phyloP scores from a whole-genome alignment of 2,888 invertebrate species.

The Orchesella flavescens region DNA sequence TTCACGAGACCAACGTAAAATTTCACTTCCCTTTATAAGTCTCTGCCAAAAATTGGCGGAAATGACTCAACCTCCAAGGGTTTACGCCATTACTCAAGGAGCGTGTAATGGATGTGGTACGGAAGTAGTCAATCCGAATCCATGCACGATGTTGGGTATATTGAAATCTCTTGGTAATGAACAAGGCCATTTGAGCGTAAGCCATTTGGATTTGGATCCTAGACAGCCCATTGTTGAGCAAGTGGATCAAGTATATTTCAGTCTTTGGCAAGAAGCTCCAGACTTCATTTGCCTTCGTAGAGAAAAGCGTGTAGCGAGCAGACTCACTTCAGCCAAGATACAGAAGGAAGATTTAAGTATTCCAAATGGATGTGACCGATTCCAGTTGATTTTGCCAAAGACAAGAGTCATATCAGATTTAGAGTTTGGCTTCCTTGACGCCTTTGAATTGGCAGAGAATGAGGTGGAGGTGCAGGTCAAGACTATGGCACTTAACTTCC shows the following conservation, averaged over 20 bases:
- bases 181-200: conserved; percentile 15
- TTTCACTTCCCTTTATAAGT: conserved; percentile 37
- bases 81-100: conserved; percentile 8
- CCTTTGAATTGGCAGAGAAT: background rate
- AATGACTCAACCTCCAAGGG: no score
- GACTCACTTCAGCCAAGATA: background rate
- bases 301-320: background rate
- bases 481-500: conserved; percentile 38
- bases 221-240: conserved; percentile 18
- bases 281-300: background rate
- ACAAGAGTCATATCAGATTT: conserved; percentile 32
- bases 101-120: background rate
- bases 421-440: conserved; percentile 28
- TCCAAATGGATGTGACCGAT: conserved; percentile 38
- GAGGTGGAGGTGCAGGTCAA: conserved; percentile 52
- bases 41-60: background rate
- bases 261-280: background rate
- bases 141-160: conserved; percentile 7
- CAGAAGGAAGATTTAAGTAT: background rate
- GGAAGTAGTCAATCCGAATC: conserved; percentile 4
- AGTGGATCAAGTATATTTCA: conserved; percentile 16
- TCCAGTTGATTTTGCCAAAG: conserved; percentile 26
- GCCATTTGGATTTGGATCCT: conserved; percentile 19
- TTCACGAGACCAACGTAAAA: conserved; percentile 26
- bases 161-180: background rate